Base-by-base conservation (phyloP, 2,113 vertebrate species). In the Chaetodon auriga region DNA sequence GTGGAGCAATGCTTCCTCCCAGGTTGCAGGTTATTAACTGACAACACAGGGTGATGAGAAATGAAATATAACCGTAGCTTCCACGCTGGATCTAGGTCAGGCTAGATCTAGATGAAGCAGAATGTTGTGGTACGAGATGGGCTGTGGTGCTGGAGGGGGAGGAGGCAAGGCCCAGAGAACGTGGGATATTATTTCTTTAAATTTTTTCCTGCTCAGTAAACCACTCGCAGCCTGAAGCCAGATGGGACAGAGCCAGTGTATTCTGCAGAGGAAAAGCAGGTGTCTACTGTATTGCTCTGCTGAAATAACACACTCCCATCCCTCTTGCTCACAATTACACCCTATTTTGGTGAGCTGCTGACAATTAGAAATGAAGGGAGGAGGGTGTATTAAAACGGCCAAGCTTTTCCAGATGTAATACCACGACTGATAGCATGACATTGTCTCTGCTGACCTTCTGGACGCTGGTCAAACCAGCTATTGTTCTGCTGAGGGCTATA, bases 21-120 rank as follows among this genome's bases (percentile, higher is more conserved):
- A 84, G 78, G 84, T 85, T 86, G 83, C 80, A 86, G 57, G 83
- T 88, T 90, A 90, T 88, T 86, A 88, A 83, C 74, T 85, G 89
- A 88, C 87, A 87, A 87, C 86, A 75, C 80, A 68, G 21, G 41
- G 62, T 70, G 83, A 86, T 79, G 81, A 86, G 78, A 80, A 88
- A 87, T 76, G 75, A 84, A 92, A 87, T 89, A 61, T 46, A 74
- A 41, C 43, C 6, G 7, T 19, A 36, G 38, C 57, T 74, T 68
- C 68, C 71, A 75, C 55, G 46, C n/a, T 16, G 72, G 85, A 92
- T 90, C 46, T 90, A 68, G 90, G 91, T 86, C 89, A 87, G 81
- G 81, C 25, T 45, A 63, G 72, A 86, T 63, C 57, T 70, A 57
- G 64, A 85, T 11, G 7, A 64, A 45, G 53, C 51, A 71, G 66